Evolutionary conservation across 2,113 vertebrate genomes (phyloP), one percentile per base, ranked within the genome.

Genomic region (Halcyon senegalensis): DNA sequence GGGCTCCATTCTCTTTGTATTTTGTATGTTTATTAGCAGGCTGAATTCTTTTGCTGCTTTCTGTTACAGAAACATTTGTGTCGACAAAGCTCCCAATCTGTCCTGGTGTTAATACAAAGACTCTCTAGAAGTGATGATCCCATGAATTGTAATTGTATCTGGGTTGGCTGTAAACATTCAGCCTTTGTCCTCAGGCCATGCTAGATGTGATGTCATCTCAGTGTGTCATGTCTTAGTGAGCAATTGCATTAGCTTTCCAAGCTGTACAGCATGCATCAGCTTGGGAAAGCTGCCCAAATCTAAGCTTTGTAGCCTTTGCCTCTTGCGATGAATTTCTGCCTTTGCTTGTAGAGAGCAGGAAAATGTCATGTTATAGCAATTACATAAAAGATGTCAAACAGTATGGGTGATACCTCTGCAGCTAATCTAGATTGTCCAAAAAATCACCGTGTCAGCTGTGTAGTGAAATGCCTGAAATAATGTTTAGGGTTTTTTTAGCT

Each of bases 131-230:
- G 69, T 31, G 93, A 74, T 84, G 94, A 87, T 92, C 75, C 83
- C 30, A 4, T 88, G 82, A 53, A 83, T 88, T 94, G 85, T 69
- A 6, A 90, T 87, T 90, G 72, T 95, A 18, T 85, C 75, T 16
- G 90, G 46, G 63, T 28, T 83, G 74, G 55, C 79, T 86, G 76
- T 80, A 78, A 91, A 95, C 94, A 93, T 56, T 6, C 78, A 16
- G 92, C 75, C 94, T 91, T 97, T 96, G 96, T 97, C 27, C 76
- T 55, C 24, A 13, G 68, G 59, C 58, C 59, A 12, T 7, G 76
- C 15, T 19, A 41, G 64, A 8, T 79, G 93, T 87, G 93, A 90
- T 69, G 87, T 83, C 93, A 75, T 48, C 39, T 16, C 50, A 31
- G 73, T 1, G 1, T 72, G 84, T 84, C 74, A 5, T 7, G 24